A percentile compares a stretch with the other conserved stretches of the same genome.
Evolutionary conservation across 2,888 invertebrate genomes (phyloP).

Genomic region (Selenia dentaria): DNA sequence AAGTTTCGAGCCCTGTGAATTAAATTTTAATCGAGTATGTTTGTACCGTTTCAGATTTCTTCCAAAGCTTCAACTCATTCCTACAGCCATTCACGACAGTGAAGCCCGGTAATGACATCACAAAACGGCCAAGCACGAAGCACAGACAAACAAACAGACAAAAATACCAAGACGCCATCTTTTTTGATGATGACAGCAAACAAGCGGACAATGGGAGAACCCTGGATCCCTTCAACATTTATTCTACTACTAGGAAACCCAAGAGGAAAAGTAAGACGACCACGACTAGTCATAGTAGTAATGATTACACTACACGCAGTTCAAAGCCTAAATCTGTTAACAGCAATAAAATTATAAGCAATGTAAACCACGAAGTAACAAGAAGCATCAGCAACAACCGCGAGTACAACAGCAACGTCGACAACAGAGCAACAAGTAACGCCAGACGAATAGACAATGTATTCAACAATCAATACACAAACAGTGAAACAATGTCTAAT

Average conservation of each 20-base stretch:
- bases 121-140: conserved; percentile 18
- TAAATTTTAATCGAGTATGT: too few relatives aligned
- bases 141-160: conserved; percentile 28
- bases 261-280: conserved; percentile 37
- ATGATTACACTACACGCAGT: conserved; percentile 6
- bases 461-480: background rate
- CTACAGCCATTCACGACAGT: conserved; percentile 41
- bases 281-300: conserved; percentile 10
- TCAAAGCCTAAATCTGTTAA: background rate
- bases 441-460: conserved; percentile 12
- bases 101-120: conserved; percentile 26
- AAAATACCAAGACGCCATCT: conserved; percentile 26
- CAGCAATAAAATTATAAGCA: conserved; percentile 9
- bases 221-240: conserved; percentile 10
- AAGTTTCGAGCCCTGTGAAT: too few relatives aligned
- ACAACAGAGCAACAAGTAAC: conserved; percentile 3
- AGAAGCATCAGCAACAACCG: conserved; percentile 13
- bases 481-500: background rate
- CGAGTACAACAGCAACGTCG: conserved; percentile 7
- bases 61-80: conserved; percentile 55
- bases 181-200: conserved; percentile 33
- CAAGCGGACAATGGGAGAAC: conserved; percentile 10
- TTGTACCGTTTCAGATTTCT: conserved; percentile 53
- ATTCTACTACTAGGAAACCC: conserved; percentile 40
- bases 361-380: conserved; percentile 7